Conservation (phyloP, 2,888 invertebrate genomes). For the Sicus ferrugineus region DNA sequence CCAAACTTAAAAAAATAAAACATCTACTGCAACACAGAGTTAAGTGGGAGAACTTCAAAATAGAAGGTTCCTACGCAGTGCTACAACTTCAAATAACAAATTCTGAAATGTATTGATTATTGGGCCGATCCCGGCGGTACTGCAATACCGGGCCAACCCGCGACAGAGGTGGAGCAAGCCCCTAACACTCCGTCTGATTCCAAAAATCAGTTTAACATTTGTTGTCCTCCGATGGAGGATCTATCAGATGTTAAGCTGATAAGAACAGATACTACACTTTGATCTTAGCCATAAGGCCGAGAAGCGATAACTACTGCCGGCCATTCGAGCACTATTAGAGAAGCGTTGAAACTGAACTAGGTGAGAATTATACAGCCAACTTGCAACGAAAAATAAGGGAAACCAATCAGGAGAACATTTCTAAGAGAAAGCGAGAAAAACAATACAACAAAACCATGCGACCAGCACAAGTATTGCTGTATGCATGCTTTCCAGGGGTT, state of each 20-base stretch:
- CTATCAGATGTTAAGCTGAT: constrained; percentile 77
- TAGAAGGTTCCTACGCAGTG: no score
- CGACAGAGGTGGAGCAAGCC: constrained; percentile 73
- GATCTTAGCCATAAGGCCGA: constrained; percentile 70
- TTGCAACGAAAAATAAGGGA: background rate
- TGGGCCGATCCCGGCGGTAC: constrained; percentile 29
- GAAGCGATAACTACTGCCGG: constrained; percentile 51
- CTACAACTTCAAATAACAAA: no score
- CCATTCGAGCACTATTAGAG: background rate
- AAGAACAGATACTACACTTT: constrained; percentile 75
- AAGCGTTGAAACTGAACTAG: background rate
- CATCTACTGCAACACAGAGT: no score
- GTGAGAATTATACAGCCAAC: background rate
- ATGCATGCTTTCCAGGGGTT: background rate
- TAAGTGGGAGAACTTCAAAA: no score
- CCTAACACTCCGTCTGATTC: constrained; percentile 68
- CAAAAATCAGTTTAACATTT: constrained; percentile 70
- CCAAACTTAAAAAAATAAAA: no score
- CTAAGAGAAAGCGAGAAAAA: no score
- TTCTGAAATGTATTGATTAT: constrained; percentile 1
- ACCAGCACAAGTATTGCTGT: background rate
- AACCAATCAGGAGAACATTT: background rate
- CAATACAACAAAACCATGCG: background rate
- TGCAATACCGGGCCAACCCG: constrained; percentile 72
- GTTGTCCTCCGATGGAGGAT: constrained; percentile 67